A percentile compares a stretch with the other conserved stretches of the same genome.
phyloP scores from a whole-genome alignment of 2,113 vertebrate species.

The Talpa occidentalis region DNA sequence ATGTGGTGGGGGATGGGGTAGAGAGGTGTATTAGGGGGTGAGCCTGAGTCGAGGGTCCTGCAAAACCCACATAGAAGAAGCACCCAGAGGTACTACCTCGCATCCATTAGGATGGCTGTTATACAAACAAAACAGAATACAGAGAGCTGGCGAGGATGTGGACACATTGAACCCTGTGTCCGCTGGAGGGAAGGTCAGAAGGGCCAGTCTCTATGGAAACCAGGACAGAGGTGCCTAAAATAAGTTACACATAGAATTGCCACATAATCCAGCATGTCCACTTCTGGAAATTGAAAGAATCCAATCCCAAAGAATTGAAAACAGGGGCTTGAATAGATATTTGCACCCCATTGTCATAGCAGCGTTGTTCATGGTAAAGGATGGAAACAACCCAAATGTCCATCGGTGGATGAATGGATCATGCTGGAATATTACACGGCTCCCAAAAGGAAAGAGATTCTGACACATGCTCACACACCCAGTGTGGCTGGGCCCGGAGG shows the following conservation, averaged over 20 bases:
- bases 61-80: not conserved
- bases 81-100: accelerated
- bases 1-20: not conserved
- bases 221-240: too few species aligned
- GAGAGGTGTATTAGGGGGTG: too few species aligned
- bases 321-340: not conserved
- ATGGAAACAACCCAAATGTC: too few species aligned
- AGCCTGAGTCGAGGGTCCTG: not conserved
- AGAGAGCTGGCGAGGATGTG: not conserved
- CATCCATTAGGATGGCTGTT: not conserved
- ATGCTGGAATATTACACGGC: accelerated
- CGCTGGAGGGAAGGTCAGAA: not conserved
- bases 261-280: not conserved
- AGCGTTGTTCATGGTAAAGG: accelerated
- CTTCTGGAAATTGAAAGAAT: not conserved
- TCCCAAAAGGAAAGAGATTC: not conserved
- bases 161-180: not conserved
- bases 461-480: too few species aligned
- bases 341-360: not conserved
- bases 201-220: too few species aligned
- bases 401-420: accelerated
- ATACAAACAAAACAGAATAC: accelerated
- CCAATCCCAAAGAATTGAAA: too few species aligned
- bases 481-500: accelerated
- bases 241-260: not conserved